phyloP scores from a whole-genome alignment of 2,113 vertebrate species.

The Atherinomorus stipes region DNA sequence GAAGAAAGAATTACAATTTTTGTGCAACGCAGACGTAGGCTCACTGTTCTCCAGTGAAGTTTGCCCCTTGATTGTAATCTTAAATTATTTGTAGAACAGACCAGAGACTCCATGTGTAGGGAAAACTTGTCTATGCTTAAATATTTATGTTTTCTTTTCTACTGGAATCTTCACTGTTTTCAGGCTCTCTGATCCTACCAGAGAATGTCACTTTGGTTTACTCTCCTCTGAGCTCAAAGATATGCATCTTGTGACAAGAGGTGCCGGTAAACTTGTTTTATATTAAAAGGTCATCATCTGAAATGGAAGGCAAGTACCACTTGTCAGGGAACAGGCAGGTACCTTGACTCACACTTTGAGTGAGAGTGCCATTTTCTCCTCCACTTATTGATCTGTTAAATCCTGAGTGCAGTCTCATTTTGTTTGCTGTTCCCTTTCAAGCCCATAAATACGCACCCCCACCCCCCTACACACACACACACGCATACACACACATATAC shows the following conservation, averaged over 20 bases:
- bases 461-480: not conserved
- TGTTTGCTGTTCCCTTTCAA: not conserved
- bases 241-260: not conserved
- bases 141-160: not conserved
- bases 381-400: not conserved
- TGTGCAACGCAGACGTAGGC: too few species aligned
- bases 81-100: too few species aligned
- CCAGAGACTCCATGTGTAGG: not conserved
- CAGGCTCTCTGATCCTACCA: not conserved
- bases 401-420: not conserved
- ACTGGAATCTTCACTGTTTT: too few species aligned
- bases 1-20: too few species aligned
- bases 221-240: not conserved
- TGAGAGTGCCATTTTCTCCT: not conserved
- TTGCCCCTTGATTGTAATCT: too few species aligned
- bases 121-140: too few species aligned
- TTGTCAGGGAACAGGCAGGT: not conserved
- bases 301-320: not conserved
- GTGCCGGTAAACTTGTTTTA: not conserved
- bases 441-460: not conserved
- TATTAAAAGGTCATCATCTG: not conserved
- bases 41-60: too few species aligned
- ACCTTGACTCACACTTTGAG: not conserved
- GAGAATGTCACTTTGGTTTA: not conserved
- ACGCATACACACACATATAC: not conserved